Evolutionary conservation across 2,888 invertebrate genomes (phyloP), one percentile per base, ranked within the genome.

Genomic region (Rhagonycha fulva): DNA sequence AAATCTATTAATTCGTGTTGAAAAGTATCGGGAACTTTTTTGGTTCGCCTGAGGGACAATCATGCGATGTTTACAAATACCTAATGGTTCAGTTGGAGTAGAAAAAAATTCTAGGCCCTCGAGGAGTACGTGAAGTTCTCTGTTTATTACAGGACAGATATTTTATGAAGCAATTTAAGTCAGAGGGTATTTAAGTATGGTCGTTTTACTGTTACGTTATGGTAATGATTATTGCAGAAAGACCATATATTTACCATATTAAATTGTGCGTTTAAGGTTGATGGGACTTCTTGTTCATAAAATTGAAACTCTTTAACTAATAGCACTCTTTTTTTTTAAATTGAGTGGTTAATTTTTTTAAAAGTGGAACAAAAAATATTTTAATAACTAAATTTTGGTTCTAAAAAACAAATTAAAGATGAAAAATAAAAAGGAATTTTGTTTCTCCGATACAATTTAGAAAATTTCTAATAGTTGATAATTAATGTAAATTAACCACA

Each of bases 101-200:
- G 23, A 66, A 23, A 66, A 66, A 66, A 24, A 19, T 19, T 24
- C 9, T 12, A 3, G n/a, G 63, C 74, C 74, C 70, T 23, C 32
- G 26, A 70, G 74, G 70, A 68, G 68, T 66, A 72, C 73, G 70
- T 60, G 70, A 68, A 71, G 68, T 66, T 61, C 70, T 75, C 75
- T 69, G 71, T 71, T 71, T 68, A 71, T 62, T 60, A 30, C 19
- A 30, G 67, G 32, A 47, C n/a, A n/a, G 47, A 72, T 73, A 71
- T 23, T 76, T 74, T 76, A 76, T 71, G 76, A 71, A 71, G 76
- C 30, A 68, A 70, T 76, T 76, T 74, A 67, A 68, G 76, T 74
- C 76, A 71, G 23, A 68, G 66, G 28, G 68, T 69, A 74, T 74
- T 74, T 74, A 76, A 74, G 71, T 74, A 73, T 68, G 74, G 24